Base-by-base conservation (phyloP, 2,888 invertebrate genomes). In the Rugalucina vietnamica region DNA sequence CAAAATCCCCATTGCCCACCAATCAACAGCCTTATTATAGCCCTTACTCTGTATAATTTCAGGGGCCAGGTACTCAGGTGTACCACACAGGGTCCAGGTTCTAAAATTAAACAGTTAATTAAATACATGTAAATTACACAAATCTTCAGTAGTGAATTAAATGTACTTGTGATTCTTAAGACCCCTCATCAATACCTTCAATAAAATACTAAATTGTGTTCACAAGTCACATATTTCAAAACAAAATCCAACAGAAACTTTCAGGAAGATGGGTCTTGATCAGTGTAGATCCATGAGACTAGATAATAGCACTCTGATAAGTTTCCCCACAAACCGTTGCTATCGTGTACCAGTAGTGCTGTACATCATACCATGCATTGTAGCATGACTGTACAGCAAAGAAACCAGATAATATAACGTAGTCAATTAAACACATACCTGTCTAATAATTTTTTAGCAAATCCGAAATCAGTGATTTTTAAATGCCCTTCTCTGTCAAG, bases 11-110 rank as follows among this genome's bases (percentile, higher is more conserved):
- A 99, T 96, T 29, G 99, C 98, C 99, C 99, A 99, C 98, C 99
- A 99, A 94, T 99, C 99, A 0, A 99, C 99, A 12, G 98, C 98
- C 95, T 98, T 98, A 94, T 99, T 99, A 95, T 99, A 99, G 50
- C 99, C 99, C 96, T 98, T 98, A 92, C 98, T 98, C 95, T 98
- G 98, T 91, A 99, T 99, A 89, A 99, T 98, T 95, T 99, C 99
- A 70, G 95, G 95, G 0, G 99, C 99, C 88, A 99, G 96, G 95
- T 99, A 99, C 95, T 99, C 99, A 0, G 99, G 99, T 0, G 99
- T 99, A 0, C 99, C 99, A 94, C 99, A 99, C 69, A 99, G 95
- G 0, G 98, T 99, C 98, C 98, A 99, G 79, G 99, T 99, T 91
- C 99, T 96, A 92, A 43, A 50, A 60, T 78, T 36, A 37, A 83